phyloP scores from a whole-genome alignment of 1,140 invertebrate genomes.

The Drosophila pseudoananassae region DNA sequence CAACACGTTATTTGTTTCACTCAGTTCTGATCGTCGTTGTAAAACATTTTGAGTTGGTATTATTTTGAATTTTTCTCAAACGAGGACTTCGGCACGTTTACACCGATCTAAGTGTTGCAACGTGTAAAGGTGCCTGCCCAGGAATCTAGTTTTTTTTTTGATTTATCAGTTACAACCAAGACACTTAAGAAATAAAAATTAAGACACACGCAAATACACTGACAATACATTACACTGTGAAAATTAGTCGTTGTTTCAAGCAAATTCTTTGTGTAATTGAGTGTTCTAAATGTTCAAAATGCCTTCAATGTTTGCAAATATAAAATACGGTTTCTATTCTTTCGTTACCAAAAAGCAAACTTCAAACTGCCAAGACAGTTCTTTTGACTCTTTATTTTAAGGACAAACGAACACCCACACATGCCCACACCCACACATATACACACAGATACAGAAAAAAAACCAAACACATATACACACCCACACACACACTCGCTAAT shows the following conservation, averaged over 20 bases:
- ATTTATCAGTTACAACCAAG: conserved; percentile 30
- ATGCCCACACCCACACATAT: conserved; percentile 32
- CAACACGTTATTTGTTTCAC: conserved; percentile 62
- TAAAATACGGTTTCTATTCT: conserved; percentile 66
- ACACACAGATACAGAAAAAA: conserved; percentile 22
- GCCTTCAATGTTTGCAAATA: conserved; percentile 81
- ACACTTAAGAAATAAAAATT: conserved; percentile 10
- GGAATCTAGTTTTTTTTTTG: conserved; percentile 50
- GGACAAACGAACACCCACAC: conserved; percentile 34
- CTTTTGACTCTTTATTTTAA: conserved; percentile 34
- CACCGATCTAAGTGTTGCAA: conserved; percentile 57
- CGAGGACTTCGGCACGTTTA: conserved; percentile 49
- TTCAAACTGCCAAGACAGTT: conserved; percentile 50
- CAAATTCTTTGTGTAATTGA: conserved; percentile 78
- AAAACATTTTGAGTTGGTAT: conserved; percentile 51
- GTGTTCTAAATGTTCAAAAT: conserved; percentile 79
- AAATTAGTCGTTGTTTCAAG: conserved; percentile 78
- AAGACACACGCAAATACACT: conserved; percentile 37
- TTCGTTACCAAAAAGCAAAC: conserved; percentile 57
- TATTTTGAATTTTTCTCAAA: conserved; percentile 38
- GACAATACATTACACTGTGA: conserved; percentile 56
- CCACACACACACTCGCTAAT: conserved; percentile 53
- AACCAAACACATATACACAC: conserved; percentile 30
- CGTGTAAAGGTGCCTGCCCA: conserved; percentile 70
- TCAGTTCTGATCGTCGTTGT: conserved; percentile 78